Evolutionary conservation across 2,113 vertebrate genomes (phyloP).

Genomic region (Osmerus eperlanus): DNA sequence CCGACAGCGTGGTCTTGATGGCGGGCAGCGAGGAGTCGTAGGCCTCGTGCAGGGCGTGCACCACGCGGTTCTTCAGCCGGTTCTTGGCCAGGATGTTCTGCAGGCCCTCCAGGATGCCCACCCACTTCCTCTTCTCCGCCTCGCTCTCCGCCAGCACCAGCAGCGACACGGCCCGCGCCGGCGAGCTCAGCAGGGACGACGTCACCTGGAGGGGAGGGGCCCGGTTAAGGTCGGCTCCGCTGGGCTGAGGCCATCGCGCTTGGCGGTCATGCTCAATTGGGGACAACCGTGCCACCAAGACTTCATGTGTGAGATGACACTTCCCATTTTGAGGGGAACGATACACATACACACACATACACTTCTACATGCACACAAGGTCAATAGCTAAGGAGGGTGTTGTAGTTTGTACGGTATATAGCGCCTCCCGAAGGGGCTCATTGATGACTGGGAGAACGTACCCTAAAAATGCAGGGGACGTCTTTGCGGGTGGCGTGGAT

Average conservation of each 20-base stretch:
- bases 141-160: slow-evolving; percentile 93
- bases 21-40: slow-evolving; percentile 91
- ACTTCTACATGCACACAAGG: too few species aligned
- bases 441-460: slow-evolving; percentile 47
- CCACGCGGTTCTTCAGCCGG: slow-evolving; percentile 78
- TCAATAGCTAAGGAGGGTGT: too few species aligned
- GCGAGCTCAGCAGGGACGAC: slow-evolving; percentile 82
- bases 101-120: slow-evolving; percentile 90
- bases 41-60: slow-evolving; percentile 89
- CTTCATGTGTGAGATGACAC: too few species aligned
- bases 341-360: too few species aligned
- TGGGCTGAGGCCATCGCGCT: too few species aligned
- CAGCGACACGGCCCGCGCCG: slow-evolving; percentile 82
- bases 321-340: too few species aligned
- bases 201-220: slow-evolving; percentile 77
- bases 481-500: slow-evolving; percentile 95
- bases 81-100: slow-evolving; percentile 91
- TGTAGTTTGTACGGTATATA: not conserved
- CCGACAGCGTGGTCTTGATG: slow-evolving; percentile 86
- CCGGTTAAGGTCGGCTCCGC: too few species aligned
- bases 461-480: slow-evolving; percentile 95
- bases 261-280: too few species aligned
- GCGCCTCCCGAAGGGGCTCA: not conserved
- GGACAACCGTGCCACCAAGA: too few species aligned
- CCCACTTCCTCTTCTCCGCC: slow-evolving; percentile 93